phyloP scores from a whole-genome alignment of 1,140 invertebrate genomes.

The Drosophila eugracilis region DNA sequence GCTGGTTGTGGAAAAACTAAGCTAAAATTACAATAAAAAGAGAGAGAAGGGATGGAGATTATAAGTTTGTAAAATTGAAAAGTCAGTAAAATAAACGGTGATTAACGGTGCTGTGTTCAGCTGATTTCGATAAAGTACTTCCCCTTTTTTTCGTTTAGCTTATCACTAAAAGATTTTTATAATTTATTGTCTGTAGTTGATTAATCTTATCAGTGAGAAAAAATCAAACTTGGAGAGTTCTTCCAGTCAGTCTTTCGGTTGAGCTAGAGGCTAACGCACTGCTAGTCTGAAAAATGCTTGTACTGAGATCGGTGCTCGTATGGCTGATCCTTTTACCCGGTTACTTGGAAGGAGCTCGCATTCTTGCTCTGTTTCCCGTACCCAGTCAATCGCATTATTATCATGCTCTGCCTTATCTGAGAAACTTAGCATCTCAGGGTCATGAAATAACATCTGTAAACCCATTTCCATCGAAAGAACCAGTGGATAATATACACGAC shows the following conservation, averaged over 20 bases:
- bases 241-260: not conserved
- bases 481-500: conserved; percentile 9
- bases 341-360: conserved; percentile 13
- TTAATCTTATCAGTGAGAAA: conserved; percentile 16
- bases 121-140: conserved; percentile 11
- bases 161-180: not conserved
- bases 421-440: conserved; percentile 17
- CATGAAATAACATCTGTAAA: conserved; percentile 23
- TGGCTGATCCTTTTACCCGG: conserved; percentile 3
- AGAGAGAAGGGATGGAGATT: no score
- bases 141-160: not conserved
- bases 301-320: not conserved
- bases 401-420: conserved; percentile 18
- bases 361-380: conserved; percentile 29
- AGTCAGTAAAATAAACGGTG: no score
- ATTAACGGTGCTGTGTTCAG: no score
- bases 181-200: conserved; percentile 2
- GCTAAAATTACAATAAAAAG: conserved; percentile 20
- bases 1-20: not conserved
- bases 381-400: conserved; percentile 15
- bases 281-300: not conserved
- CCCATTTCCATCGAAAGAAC: conserved; percentile 5
- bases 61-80: no score
- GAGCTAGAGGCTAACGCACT: not conserved
- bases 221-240: no score